phyloP scores from a whole-genome alignment of 2,888 invertebrate genomes.

The Acanthosepion lycidas region DNA sequence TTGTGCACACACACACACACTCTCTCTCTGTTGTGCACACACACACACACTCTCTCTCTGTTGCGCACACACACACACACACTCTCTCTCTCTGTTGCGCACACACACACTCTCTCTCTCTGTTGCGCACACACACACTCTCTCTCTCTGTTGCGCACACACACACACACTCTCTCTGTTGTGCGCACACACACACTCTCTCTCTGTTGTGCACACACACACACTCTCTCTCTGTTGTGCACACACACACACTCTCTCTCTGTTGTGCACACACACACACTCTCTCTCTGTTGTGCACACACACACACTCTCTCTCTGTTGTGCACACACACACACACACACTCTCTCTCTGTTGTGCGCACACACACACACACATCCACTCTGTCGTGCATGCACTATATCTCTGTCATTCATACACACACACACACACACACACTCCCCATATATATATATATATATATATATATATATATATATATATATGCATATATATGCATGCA shows the following conservation, averaged over 20 bases:
- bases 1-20: not conserved
- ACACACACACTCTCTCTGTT: no score
- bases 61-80: not conserved
- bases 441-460: no score
- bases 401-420: not conserved
- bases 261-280: not conserved
- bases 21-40: not conserved
- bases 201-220: not conserved
- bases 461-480: no score
- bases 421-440: not conserved
- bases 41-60: no score
- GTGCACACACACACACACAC: not conserved
- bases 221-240: not conserved
- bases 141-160: not conserved
- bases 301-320: no score
- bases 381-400: not conserved
- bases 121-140: not conserved
- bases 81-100: not conserved
- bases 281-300: not conserved
- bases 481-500: no score
- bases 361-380: no score
- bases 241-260: no score
- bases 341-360: not conserved
- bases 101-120: no score
- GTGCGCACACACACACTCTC: not conserved